Base-by-base conservation (phyloP, 2,797 vertebrate species). In the Takifugu ocellatus region DNA sequence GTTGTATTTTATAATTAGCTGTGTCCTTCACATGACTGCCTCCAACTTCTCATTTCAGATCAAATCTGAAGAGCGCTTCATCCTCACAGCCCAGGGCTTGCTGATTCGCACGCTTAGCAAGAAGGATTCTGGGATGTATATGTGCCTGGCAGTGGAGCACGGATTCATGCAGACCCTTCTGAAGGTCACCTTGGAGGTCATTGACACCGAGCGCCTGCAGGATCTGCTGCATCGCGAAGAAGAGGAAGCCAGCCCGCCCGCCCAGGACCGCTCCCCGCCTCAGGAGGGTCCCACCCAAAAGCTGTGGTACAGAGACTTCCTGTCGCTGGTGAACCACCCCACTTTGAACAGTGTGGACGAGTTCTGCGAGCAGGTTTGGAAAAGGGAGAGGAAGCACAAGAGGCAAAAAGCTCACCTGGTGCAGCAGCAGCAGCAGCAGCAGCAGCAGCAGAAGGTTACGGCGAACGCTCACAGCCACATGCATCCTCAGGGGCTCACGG, bases 301-400 rank as follows among this genome's bases (percentile, higher is more conserved):
- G 80, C 89, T 98, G 63, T 99, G 97, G 97, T 99, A 99, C 86
- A 92, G 95, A 71, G 97, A 99, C 92, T 99, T 99, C 85, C 93
- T 99, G 89, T 95, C 97, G 68, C 83, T 99, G 72, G 95, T 99
- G 65, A 96, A 96, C 80, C 97, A 98, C 60, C 96, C 97, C 2
- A 97, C 94, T 77, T 90, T 96, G 56, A 98, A 96, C 84, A 95
- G 94, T 0, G 94, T 98, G 89, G 97, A 99, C 66, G 97, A 99
- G 82, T 97, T 99, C 79, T 99, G 97, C 45, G 97, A 99, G 89
- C 96, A 99, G 77, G 94, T 98, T 26, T 99, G 97, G 97, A 97
- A 96, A 91, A 91, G 95, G 81, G 97, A 98, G 88, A 90, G 93
- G 66, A 98, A 97, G 70, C 95, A 98, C 56, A 90, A 93, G 56